Evolutionary conservation across 2,888 invertebrate species (phyloP), one percentile per base, ranked within the genome.

Genomic region (Drosophila maculinotata): DNA sequence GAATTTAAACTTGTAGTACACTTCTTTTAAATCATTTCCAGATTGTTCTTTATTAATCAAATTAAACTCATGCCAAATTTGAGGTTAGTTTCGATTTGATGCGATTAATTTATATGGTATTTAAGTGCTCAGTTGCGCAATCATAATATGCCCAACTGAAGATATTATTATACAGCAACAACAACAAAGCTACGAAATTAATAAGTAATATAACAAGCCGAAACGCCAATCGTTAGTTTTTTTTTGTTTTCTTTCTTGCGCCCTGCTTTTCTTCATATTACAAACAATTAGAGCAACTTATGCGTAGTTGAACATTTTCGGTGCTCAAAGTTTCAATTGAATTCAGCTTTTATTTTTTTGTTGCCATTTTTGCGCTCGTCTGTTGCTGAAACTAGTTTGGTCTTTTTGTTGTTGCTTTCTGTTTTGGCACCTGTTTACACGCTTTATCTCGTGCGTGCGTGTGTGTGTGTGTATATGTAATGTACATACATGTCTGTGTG

Each of bases 231-330:
- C 38, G 41, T 42, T 49, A 5, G 15, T 33, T 62, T 33, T 15
- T 35, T 28, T 33, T n/a, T 47, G 12, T 64, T 48, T 15, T 54
- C 31, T 30, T 44, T 39, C n/a, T n/a, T n/a, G n/a, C n/a, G n/a
- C n/a, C n/a, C n/a, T 15, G 52, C 31, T 30, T 45, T 36, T 30
- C 44, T 60, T 67, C 67, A 65, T 60, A 66, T 79, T 81, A 81
- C 59, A 68, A 68, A 71, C 76, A 84, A 81, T 81, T 84, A 81
- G 81, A 79, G 84, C 81, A 75, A 63, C 69, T 78, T 63, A 62
- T 76, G 76, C 59, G 78, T 69, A 52, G 63, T 60, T 69, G 31
- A 64, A 58, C 39, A 42, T 69, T 52, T 58, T 39, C 9, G 33
- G 12, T 36, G 44, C 30, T 36, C 44, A 65, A 69, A 64, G 60